Conservation (phyloP, 2,797 vertebrate genomes). For the Pachyuromys duprasi region DNA sequence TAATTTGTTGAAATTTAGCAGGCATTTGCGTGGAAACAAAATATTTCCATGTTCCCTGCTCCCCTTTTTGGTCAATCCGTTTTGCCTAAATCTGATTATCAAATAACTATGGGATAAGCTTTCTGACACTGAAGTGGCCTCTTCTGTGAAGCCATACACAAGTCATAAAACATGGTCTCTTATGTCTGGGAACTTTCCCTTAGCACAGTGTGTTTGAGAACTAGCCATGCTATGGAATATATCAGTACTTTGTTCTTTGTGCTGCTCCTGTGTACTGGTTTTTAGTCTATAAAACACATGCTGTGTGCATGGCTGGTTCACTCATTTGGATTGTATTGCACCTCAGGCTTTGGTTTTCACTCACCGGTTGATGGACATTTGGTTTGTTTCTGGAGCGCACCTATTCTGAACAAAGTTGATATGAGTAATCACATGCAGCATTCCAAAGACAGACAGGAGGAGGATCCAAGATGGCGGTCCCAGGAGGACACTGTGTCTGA, state of each 20-base stretch:
- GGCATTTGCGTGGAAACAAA: neutral
- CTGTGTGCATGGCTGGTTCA: neutral
- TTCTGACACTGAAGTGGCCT: neutral
- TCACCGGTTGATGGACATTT: neutral
- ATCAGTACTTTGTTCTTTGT: neutral
- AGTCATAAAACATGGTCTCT: neutral
- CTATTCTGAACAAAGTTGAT: neutral
- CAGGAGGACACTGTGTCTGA: too few species aligned
- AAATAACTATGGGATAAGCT: neutral
- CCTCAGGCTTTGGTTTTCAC: neutral
- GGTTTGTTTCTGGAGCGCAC: neutral
- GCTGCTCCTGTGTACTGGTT: neutral
- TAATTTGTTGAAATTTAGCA: conserved; percentile 21
- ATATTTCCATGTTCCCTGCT: neutral
- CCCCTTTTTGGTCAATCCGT: neutral
- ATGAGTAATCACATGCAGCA: neutral
- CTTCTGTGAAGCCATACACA: neutral
- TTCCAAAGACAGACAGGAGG: neutral
- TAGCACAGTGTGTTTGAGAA: neutral
- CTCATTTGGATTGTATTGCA: conserved; percentile 10
- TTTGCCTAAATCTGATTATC: neutral
- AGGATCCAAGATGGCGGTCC: too few species aligned
- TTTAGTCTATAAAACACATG: neutral
- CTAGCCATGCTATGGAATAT: neutral
- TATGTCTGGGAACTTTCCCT: neutral